phyloP scores from a whole-genome alignment of 2,113 vertebrate genomes.

The Chunga burmeisteri region DNA sequence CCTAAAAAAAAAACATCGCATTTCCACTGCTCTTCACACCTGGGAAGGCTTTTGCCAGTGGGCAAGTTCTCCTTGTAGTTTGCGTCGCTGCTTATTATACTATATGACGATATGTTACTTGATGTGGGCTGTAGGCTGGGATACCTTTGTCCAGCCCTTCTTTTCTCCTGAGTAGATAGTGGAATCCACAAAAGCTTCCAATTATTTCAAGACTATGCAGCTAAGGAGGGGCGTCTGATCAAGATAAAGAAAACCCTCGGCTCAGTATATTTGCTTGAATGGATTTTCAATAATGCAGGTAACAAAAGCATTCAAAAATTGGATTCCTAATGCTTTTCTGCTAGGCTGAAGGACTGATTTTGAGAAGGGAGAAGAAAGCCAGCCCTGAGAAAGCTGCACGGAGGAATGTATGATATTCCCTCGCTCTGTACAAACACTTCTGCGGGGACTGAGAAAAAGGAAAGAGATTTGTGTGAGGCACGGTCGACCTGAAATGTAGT shows the following conservation, averaged over 20 bases:
- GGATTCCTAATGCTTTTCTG: conserved; percentile 31
- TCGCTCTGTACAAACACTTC: conserved; percentile 3
- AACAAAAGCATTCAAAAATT: conserved; percentile 57
- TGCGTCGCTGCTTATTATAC: neutral
- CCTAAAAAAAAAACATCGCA: neutral
- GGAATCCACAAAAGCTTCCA: conserved; percentile 47
- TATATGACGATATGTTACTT: neutral
- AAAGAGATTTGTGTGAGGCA: conserved; percentile 53
- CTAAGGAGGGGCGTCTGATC: conserved; percentile 34
- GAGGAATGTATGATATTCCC: conserved; percentile 43
- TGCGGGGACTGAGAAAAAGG: neutral
- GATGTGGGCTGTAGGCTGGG: neutral
- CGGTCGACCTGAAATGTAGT: conserved; percentile 43
- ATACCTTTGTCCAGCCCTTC: neutral
- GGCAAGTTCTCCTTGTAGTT: neutral
- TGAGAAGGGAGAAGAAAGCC: conserved; percentile 45
- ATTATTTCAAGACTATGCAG: conserved; percentile 54
- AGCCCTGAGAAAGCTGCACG: neutral
- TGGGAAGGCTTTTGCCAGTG: neutral
- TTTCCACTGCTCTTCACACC: neutral
- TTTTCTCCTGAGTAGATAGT: neutral
- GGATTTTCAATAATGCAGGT: conserved; percentile 53
- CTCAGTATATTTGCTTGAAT: conserved; percentile 52
- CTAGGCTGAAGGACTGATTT: neutral
- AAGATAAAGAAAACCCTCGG: conserved; percentile 40